Base-by-base conservation (phyloP, 2,888 invertebrate genomes). In the Exocentrus adspersus region DNA sequence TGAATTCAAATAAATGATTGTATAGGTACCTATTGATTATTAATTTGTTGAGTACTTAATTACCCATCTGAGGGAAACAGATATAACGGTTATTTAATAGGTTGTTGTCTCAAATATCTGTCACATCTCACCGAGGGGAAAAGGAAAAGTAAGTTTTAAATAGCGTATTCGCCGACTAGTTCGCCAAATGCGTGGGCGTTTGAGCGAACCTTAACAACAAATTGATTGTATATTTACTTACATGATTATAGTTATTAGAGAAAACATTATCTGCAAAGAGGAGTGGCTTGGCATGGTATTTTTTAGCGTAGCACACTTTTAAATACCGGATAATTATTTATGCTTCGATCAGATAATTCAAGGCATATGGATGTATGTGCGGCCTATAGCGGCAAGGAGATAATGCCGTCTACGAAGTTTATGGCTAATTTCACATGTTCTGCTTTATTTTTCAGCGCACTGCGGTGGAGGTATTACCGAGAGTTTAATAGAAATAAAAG, bases 151-250 rank as follows among this genome's bases (percentile, higher is more conserved):
- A 37, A 30, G 17, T 5, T 42, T 53, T 53, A 20, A 20, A 21
- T 12, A n/a, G 9, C 17, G 53, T 51, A 32, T 14, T 19, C 46
- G 32, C 30, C 12, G 46, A 57, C 45, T 46, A 54, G 46, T 32
- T 19, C 46, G 45, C 45, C 32, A 32, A 45, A 32, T 12, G 57
- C 57, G 81, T 81, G 80, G 81, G 82, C 76, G 81, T 80, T 73
- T 73, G 73, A 75, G 79, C 79, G 75, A 77, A 76, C 79, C 81
- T 77, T 75, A 79, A 75, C 80, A 80, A 81, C 79, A 81, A 82
- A 82, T 82, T 83, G 83, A 82, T 83, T 83, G 81, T 82, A 82
- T 83, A 82, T 82, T 82, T 82, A 81, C 81, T 81, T 79, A 77
- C 80, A 77, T 81, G 81, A 83, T 83, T 83, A 83, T 82, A 83